Percentiles rank a stretch among this genome's conserved stretches.
Conservation (phyloP, 2,888 invertebrate genomes). For the Drosophila paucipuncta region DNA sequence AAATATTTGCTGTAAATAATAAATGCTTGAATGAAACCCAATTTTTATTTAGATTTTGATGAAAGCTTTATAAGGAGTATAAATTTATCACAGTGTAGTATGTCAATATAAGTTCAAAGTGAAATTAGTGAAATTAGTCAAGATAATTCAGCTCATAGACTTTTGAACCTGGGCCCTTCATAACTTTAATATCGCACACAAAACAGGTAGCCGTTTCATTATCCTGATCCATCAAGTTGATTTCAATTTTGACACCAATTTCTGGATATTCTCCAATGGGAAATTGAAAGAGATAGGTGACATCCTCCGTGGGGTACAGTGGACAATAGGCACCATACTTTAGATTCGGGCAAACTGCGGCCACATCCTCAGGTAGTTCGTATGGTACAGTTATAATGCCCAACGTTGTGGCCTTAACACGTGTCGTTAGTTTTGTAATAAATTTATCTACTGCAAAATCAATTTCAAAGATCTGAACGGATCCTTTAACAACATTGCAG, state of each 20-base stretch:
- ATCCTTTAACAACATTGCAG: conserved; percentile 81
- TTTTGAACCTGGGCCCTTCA: conserved; percentile 54
- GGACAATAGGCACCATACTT: conserved; percentile 83
- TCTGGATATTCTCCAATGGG: conserved; percentile 83
- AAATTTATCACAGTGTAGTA: conserved; percentile 62
- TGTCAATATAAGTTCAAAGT: conserved; percentile 5
- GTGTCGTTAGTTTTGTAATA: conserved; percentile 60
- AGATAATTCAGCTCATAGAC: conserved; percentile 61
- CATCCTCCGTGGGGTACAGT: conserved; percentile 82
- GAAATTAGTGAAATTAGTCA: conserved; percentile 27
- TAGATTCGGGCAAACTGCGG: conserved; percentile 82
- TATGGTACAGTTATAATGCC: conserved; percentile 83
- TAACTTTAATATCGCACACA: conserved; percentile 82
- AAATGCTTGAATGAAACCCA: neutral
- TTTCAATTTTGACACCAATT: conserved; percentile 81
- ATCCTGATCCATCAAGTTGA: conserved; percentile 80
- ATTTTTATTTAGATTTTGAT: neutral
- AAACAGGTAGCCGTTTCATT: conserved; percentile 76
- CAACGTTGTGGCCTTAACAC: conserved; percentile 81
- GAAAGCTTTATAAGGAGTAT: neutral
- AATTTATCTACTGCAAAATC: conserved; percentile 78
- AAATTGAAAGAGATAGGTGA: conserved; percentile 81
- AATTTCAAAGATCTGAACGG: conserved; percentile 73
- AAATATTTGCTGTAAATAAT: neutral
- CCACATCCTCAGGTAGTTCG: conserved; percentile 79